Conservation (phyloP, 2,888 invertebrate species). For the Heliconius ethilla region DNA sequence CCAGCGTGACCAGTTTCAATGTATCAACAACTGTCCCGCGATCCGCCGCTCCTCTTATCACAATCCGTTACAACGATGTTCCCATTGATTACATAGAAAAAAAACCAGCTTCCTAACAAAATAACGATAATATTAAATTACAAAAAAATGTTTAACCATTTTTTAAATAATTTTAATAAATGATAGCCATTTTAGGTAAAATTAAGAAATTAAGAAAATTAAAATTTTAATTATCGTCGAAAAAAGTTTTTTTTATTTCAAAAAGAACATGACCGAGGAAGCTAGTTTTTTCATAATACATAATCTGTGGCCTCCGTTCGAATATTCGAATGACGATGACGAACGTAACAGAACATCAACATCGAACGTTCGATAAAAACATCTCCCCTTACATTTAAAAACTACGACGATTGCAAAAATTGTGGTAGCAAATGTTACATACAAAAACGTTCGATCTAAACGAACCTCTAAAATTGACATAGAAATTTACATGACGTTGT, state of each 20-base stretch:
- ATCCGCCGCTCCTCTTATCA: constrained; percentile 67
- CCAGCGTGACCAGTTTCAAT: constrained; percentile 25
- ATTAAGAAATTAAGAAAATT: too few species aligned
- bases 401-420: constrained; percentile 70
- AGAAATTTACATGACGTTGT: constrained; percentile 72
- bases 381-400: constrained; percentile 43
- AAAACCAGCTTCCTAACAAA: background rate
- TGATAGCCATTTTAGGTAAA: too few species aligned
- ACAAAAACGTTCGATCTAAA: constrained; percentile 68
- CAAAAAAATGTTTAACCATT: too few species aligned
- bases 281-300: background rate
- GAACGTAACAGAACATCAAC: constrained; percentile 57
- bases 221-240: too few species aligned
- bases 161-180: too few species aligned
- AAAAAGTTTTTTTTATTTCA: background rate
- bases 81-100: background rate
- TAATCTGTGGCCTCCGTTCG: constrained; percentile 5
- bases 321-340: constrained; percentile 23
- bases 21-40: constrained; percentile 50
- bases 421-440: constrained; percentile 73
- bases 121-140: background rate
- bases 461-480: constrained; percentile 78
- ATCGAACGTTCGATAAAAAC: constrained; percentile 67
- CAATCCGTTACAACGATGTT: constrained; percentile 66
- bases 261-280: background rate